Base-by-base conservation (phyloP, 2,797 vertebrate genomes). In the Liasis olivaceus region DNA sequence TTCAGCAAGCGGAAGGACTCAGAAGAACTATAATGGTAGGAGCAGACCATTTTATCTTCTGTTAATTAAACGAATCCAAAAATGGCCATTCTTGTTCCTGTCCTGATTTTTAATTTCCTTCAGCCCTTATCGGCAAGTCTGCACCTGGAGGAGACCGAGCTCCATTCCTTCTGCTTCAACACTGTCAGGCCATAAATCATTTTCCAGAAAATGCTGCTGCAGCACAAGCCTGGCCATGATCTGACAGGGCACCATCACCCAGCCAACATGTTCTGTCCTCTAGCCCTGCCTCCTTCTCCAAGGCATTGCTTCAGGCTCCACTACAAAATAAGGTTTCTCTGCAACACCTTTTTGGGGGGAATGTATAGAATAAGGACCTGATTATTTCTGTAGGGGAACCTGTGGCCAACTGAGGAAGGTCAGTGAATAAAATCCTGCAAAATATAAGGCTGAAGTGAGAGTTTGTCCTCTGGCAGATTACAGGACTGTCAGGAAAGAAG, bases 1-100 rank as follows among this genome's bases (percentile, higher is more conserved):
- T 63, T 42, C 36, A 62, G 69, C 11, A 11, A 31, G 13, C 15
- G 9, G 59, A 22, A 54, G 60, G 51, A 59, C 91, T 36, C 0
- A 87, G 47, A 0, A 63, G 86, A 2, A 8, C 1, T 0, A 56
- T 1, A 1, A 9, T 0, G 1, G 3, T 31, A 13, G 20, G 36
- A 77, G 22, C 1, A 12, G 0, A n/a, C 64, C 0, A 42, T 15
- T 60, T 92, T 2, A 2, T 9, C 54, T 42, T 84, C 69, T 17
- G 42, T 0, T 59, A 0, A 93, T 0, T 0, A 31, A 17, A 5
- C 22, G 69, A 36, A 60, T 56, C 26, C 28, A 0, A 20, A 81
- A 47, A 81, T 42, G 72, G 36, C 17, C 8, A 11, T 81, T 47
- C 72, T 81, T 47, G 36, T 4, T 5, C 22, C 22, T n/a, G 81